These are phyloP conservation scores for Dromococcyx pavoninus DNA, from an alignment of 2,797 vertebrate species.

Conservation along the genomic window DNA sequence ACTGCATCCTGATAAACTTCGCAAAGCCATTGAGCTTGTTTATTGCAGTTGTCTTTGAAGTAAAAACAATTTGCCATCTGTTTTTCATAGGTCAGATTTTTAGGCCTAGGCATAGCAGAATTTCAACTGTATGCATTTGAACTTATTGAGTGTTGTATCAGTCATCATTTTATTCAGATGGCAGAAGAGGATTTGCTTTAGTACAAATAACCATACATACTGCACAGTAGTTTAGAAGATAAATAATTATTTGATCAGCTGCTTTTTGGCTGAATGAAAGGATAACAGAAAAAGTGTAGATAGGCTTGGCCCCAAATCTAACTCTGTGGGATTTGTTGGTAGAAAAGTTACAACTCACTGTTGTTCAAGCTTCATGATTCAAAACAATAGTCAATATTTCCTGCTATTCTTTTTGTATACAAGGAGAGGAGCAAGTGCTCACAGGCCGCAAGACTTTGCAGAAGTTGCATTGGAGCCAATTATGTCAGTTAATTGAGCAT, in stretches of 20 bases:
- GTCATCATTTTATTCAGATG: neutral
- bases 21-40: neutral
- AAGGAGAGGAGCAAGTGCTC: neutral
- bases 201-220: neutral
- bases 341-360: neutral
- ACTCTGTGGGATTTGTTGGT: neutral
- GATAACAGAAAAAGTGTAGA: neutral
- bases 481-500: neutral
- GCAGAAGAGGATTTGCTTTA: neutral
- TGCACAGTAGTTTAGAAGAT: neutral
- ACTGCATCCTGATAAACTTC: neutral
- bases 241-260: neutral
- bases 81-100: neutral
- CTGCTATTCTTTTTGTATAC: neutral
- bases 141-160: rapidly evolving
- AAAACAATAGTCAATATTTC: neutral
- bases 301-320: neutral
- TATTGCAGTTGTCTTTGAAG: neutral
- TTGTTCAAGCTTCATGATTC: neutral
- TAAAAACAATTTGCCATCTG: neutral
- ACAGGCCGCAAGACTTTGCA: neutral
- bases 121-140: neutral
- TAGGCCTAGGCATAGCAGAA: neutral
- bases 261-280: neutral
- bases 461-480: neutral